Percentiles rank a stretch among this genome's conserved stretches.
phyloP scores from a whole-genome alignment of 1,140 invertebrate species.

The Formica selysi region DNA sequence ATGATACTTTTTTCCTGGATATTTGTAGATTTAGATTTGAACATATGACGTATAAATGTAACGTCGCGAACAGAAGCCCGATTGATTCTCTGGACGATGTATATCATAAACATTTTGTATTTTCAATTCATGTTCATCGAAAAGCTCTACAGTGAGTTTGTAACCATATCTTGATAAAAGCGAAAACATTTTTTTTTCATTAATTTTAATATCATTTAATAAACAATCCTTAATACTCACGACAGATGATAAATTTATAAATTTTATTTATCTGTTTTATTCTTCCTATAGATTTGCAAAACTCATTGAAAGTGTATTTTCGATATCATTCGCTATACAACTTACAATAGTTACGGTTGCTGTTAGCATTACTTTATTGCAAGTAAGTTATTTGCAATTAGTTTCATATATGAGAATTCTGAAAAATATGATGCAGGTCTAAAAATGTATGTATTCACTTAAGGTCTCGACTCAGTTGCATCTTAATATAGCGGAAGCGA shows the following conservation, averaged over 20 bases:
- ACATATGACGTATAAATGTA: neutral
- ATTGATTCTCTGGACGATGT: neutral
- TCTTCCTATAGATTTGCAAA: neutral
- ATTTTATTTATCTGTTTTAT: neutral
- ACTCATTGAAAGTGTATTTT: constrained; percentile 12
- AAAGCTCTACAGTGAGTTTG: constrained; percentile 17
- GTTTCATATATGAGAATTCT: neutral
- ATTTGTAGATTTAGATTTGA: constrained; percentile 33
- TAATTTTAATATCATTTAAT: neutral
- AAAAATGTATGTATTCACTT: neutral
- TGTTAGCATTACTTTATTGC: constrained; percentile 19
- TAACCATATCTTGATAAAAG: neutral
- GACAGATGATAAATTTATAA: neutral
- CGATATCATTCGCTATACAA: constrained; percentile 7
- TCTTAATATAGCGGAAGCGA: neutral
- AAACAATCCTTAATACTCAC: neutral
- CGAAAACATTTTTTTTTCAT: neutral
- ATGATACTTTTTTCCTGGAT: neutral
- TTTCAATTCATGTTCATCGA: constrained; percentile 4
- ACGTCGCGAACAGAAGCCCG: neutral
- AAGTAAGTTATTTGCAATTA: constrained; percentile 2
- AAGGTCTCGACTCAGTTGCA: neutral
- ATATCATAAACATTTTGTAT: constrained; percentile 18
- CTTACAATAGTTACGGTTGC: neutral
- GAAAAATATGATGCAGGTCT: neutral